These are phyloP conservation scores for Gallinago jamesoni DNA, from an alignment of 2,113 vertebrate species.

Conservation along the genomic window DNA sequence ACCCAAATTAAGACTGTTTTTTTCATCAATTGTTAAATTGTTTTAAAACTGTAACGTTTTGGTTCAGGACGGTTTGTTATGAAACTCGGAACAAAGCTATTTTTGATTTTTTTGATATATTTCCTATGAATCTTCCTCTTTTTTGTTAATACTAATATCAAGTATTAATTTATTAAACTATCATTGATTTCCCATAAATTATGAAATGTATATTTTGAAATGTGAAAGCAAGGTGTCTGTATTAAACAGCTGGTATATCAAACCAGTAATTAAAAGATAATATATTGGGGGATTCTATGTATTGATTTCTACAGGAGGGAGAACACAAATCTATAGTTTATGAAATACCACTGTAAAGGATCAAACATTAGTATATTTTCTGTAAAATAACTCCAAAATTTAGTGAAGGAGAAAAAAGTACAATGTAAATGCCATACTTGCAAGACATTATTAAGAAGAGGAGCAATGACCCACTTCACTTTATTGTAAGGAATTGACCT, in stretches of 20 bases:
- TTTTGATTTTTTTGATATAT: background rate
- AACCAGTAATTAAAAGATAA: background rate
- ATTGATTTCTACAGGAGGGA: background rate
- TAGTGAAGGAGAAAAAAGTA: background rate
- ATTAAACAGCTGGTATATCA: background rate
- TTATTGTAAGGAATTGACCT: background rate
- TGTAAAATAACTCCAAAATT: background rate
- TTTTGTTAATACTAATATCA: background rate
- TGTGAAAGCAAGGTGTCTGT: background rate
- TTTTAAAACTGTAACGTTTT: background rate
- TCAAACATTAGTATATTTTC: background rate
- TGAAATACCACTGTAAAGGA: background rate
- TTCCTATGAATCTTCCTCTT: background rate
- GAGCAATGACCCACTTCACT: background rate
- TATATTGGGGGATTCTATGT: background rate
- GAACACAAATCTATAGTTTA: background rate
- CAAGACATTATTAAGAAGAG: background rate
- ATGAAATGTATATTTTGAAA: background rate
- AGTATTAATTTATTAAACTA: background rate
- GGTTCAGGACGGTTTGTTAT: background rate
- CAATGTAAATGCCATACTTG: background rate
- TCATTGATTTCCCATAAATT: background rate
- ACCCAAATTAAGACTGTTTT: background rate
- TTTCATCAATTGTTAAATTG: background rate
- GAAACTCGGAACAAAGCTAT: background rate